Conservation (phyloP, 2,113 vertebrate species). For the Neofelis nebulosa region DNA sequence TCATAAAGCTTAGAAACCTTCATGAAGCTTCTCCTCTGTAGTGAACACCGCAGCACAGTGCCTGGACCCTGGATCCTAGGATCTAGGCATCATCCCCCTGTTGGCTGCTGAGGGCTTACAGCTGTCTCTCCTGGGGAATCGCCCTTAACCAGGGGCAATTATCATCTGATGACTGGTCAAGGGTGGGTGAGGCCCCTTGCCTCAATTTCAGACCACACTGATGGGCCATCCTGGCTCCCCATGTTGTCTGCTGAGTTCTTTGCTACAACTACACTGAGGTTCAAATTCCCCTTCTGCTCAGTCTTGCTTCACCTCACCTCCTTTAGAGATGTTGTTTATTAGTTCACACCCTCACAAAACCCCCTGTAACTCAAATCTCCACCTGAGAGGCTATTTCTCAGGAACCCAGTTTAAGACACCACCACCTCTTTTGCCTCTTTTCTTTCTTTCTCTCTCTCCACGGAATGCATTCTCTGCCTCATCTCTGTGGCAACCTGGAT, state of each 20-base stretch:
- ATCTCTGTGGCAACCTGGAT: neutral
- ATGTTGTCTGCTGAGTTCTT: neutral
- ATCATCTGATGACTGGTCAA: neutral
- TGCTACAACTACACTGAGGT: neutral
- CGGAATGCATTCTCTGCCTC: neutral
- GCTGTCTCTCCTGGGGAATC: neutral
- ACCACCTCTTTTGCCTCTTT: neutral
- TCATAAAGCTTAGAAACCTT: neutral
- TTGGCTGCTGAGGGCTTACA: neutral
- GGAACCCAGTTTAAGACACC: neutral
- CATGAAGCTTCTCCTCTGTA: neutral
- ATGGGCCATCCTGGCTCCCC: neutral
- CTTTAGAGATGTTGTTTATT: neutral
- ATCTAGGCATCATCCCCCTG: neutral
- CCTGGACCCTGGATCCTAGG: neutral
- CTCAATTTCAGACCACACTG: neutral
- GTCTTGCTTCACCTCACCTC: neutral
- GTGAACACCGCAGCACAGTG: neutral
- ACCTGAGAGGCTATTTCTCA: neutral
- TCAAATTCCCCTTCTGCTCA: neutral
- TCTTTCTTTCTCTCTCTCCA: neutral
- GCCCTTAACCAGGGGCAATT: neutral
- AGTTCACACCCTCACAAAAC: neutral
- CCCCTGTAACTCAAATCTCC: neutral
- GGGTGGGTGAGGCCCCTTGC: neutral